Percentiles rank a stretch among this genome's conserved stretches.
phyloP scores from a whole-genome alignment of 1,140 invertebrate species.

The Acromyrmex echinatior region DNA sequence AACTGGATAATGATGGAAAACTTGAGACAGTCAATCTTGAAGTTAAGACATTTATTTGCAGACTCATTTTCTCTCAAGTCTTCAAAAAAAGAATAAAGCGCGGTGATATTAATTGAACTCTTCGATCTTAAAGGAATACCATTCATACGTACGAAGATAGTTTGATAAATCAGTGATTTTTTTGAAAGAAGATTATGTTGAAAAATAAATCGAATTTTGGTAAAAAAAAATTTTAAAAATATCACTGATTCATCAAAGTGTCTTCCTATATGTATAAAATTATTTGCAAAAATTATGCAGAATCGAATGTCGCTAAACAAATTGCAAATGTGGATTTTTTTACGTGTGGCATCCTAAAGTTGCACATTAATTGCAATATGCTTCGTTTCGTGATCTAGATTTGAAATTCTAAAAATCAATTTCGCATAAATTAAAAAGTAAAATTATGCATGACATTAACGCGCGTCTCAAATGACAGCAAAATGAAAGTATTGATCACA shows the following conservation, averaged over 20 bases:
- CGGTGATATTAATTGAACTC: background rate
- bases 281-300: background rate
- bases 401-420: background rate
- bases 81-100: background rate
- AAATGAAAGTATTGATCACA: background rate
- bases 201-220: too few relatives aligned
- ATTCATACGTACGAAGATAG: background rate
- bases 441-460: background rate
- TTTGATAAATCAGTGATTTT: too few relatives aligned
- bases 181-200: too few relatives aligned
- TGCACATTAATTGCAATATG: background rate
- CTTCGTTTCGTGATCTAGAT: background rate
- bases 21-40: background rate
- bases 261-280: background rate
- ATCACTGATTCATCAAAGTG: too few relatives aligned
- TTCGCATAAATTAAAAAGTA: background rate
- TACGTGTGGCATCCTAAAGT: background rate
- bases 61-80: background rate
- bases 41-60: constrained; percentile 13
- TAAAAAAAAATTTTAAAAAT: too few relatives aligned
- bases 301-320: background rate
- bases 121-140: background rate
- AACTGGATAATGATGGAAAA: background rate
- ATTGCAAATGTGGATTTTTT: background rate
- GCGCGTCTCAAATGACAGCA: background rate